These are phyloP conservation scores for Neogale vison DNA, from an alignment of 2,113 vertebrate genomes.

Conservation along the genomic window DNA sequence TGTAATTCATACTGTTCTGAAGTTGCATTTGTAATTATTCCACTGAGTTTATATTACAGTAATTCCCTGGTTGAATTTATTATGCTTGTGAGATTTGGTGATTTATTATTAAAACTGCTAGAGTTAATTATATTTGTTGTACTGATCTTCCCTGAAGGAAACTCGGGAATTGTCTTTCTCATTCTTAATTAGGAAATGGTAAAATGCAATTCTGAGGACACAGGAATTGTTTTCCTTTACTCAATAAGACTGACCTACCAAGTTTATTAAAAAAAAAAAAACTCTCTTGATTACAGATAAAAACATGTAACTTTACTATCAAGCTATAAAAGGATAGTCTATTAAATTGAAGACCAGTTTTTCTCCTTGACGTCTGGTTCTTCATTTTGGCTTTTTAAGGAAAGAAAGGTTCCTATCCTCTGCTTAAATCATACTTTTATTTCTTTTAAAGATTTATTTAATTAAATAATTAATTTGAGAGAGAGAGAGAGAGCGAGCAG, in stretches of 20 bases:
- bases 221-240: neutral
- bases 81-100: neutral
- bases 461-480: neutral
- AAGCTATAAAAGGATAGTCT: neutral
- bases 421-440: neutral
- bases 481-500: no score
- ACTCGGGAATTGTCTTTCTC: slow-evolving; percentile 54
- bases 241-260: neutral
- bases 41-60: neutral
- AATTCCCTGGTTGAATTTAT: slow-evolving; percentile 47
- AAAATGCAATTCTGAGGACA: neutral
- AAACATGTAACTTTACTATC: slow-evolving; percentile 6
- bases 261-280: slow-evolving; percentile 26
- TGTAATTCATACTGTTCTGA: slow-evolving; percentile 23
- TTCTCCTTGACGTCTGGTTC: neutral
- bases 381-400: slow-evolving; percentile 29
- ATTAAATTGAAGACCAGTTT: slow-evolving; percentile 10
- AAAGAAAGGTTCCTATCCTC: neutral
- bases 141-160: slow-evolving; percentile 34
- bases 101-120: slow-evolving; percentile 57
- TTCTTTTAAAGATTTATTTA: neutral
- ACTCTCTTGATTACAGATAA: neutral
- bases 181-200: slow-evolving; percentile 54
- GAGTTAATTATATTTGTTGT: slow-evolving; percentile 54
- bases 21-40: slow-evolving; percentile 45